These are phyloP conservation scores for Proteles cristata DNA, from an alignment of 2,113 vertebrate genomes.

Conservation along the genomic window DNA sequence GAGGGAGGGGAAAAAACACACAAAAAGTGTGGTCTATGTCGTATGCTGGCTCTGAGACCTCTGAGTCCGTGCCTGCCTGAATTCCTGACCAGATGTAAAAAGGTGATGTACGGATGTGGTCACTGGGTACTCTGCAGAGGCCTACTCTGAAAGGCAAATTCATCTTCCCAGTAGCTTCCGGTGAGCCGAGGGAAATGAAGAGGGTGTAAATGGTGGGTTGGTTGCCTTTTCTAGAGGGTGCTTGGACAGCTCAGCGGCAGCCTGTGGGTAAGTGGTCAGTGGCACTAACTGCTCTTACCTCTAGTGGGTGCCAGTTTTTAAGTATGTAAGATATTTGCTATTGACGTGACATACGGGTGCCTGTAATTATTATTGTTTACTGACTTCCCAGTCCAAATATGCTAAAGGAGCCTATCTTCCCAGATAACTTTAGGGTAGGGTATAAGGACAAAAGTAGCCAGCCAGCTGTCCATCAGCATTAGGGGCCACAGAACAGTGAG, in stretches of 20 bases:
- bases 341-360: neutral
- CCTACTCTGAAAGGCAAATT: constrained; percentile 42
- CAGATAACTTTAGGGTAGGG: neutral
- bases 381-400: neutral
- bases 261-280: neutral
- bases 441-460: neutral
- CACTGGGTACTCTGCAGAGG: neutral
- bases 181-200: neutral
- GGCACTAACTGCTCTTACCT: neutral
- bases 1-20: neutral
- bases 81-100: constrained; percentile 30
- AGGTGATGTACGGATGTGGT: constrained; percentile 1
- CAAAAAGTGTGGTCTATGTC: neutral
- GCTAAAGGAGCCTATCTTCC: neutral
- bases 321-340: neutral
- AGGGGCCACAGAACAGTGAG: neutral
- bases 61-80: neutral
- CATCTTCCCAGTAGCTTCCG: constrained; percentile 18
- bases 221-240: neutral
- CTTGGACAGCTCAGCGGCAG: neutral
- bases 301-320: neutral
- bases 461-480: neutral
- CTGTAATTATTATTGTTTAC: neutral
- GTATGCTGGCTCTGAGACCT: neutral
- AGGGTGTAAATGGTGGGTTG: neutral